Evolutionary conservation across 2,888 invertebrate genomes (phyloP).

Genomic region (Panzeria rudis): DNA sequence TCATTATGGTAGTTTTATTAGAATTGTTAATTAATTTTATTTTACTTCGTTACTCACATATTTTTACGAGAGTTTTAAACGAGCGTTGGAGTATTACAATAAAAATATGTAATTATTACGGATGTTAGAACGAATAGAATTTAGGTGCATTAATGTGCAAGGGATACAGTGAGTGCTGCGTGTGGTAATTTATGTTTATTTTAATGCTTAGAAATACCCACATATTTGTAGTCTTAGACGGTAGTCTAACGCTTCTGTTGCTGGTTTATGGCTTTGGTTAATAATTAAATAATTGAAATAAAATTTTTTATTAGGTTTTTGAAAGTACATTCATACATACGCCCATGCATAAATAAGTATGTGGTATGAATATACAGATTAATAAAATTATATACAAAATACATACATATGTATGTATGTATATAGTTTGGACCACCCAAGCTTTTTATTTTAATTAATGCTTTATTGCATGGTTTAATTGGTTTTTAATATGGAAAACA

Average conservation of each 20-base stretch:
- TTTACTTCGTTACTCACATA: neutral
- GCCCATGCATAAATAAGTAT: no score
- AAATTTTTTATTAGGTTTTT: constrained; percentile 10
- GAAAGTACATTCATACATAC: neutral
- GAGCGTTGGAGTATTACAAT: constrained; percentile 21
- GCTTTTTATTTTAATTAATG: constrained; percentile 25
- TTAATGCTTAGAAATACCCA: constrained; percentile 46
- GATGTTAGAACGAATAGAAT: neutral
- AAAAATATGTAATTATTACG: constrained; percentile 27
- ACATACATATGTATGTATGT: neutral
- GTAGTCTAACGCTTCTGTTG: constrained; percentile 28
- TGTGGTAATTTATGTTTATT: constrained; percentile 53
- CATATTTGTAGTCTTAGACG: constrained; percentile 21
- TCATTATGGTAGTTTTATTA: constrained; percentile 32
- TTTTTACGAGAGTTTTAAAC: neutral
- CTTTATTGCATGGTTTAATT: constrained; percentile 35
- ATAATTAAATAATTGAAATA: constrained; percentile 50
- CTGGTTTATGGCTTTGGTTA: constrained; percentile 37
- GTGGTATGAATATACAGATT: neutral
- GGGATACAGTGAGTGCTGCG: neutral
- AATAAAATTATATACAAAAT: neutral
- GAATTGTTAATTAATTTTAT: constrained; percentile 48
- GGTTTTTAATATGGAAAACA: constrained; percentile 21
- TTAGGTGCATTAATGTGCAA: neutral
- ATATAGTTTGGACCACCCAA: constrained; percentile 44